These are phyloP conservation scores for Piezodorus guildinii DNA, from an alignment of 1,140 invertebrate species.

Conservation along the genomic window DNA sequence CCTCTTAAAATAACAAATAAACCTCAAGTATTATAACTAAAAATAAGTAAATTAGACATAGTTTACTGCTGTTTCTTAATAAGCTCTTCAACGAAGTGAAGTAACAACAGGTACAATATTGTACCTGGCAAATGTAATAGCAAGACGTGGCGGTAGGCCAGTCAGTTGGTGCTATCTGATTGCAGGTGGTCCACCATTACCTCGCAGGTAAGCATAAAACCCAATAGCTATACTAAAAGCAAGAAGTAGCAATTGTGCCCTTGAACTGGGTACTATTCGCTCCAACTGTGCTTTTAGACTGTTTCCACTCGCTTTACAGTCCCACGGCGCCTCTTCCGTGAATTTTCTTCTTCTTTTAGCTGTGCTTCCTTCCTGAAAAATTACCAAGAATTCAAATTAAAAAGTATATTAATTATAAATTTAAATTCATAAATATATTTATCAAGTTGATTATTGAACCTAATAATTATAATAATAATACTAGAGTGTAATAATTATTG, in stretches of 20 bases:
- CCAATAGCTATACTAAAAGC: slow-evolving; percentile 28
- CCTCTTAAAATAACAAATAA: too few species aligned
- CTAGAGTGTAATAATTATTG: too few species aligned
- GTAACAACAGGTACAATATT: slow-evolving; percentile 10
- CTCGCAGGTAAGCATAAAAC: slow-evolving; percentile 26
- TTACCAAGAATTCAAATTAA: not conserved
- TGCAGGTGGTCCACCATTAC: not conserved
- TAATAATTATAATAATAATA: too few species aligned
- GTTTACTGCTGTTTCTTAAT: not conserved
- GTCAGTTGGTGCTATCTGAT: slow-evolving; percentile 21
- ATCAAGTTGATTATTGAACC: too few species aligned
- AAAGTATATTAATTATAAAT: too few species aligned
- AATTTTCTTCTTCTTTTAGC: slow-evolving; percentile 13
- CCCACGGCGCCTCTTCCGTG: not conserved
- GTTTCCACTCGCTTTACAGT: not conserved
- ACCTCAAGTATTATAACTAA: not conserved
- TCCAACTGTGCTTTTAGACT: slow-evolving; percentile 8
- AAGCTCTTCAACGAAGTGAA: not conserved
- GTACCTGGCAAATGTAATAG: slow-evolving; percentile 21
- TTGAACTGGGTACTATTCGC: slow-evolving; percentile 11
- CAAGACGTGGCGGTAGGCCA: slow-evolving; percentile 19
- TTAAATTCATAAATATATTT: too few species aligned
- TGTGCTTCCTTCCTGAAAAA: slow-evolving; percentile 18
- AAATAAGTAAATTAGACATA: not conserved
- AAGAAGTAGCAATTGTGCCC: slow-evolving; percentile 24